phyloP scores from a whole-genome alignment of 1,140 invertebrate species.

The Cephus cinctus region DNA sequence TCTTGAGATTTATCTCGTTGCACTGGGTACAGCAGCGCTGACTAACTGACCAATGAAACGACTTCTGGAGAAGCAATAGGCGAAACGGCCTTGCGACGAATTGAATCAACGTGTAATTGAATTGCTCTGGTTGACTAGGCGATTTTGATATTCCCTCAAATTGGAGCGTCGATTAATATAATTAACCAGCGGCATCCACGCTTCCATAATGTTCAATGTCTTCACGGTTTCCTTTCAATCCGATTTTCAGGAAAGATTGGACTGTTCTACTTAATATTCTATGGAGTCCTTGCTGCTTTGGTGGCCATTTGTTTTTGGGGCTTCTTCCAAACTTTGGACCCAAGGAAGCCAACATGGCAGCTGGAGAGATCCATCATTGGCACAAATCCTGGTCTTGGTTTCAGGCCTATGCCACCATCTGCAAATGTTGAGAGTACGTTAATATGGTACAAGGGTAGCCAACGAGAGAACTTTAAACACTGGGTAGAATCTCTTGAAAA shows the following conservation, averaged over 20 bases:
- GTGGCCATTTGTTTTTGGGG: conserved; percentile 89
- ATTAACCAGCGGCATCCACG: conserved; percentile 15
- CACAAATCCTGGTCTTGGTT: conserved; percentile 89
- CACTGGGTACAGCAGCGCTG: too few species aligned
- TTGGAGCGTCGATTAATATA: conserved; percentile 27
- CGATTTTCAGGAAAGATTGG: conserved; percentile 80
- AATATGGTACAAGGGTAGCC: conserved; percentile 85
- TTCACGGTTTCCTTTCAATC: neutral
- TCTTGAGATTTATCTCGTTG: too few species aligned
- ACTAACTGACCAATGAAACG: too few species aligned
- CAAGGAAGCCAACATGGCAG: conserved; percentile 81
- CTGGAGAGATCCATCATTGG: conserved; percentile 82
- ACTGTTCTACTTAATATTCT: conserved; percentile 90
- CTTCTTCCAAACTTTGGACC: conserved; percentile 88
- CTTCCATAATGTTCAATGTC: conserved; percentile 1
- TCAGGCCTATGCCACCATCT: conserved; percentile 80
- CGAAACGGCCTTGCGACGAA: too few species aligned
- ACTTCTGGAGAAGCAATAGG: too few species aligned
- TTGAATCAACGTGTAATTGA: conserved; percentile 46
- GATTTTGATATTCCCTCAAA: conserved; percentile 44
- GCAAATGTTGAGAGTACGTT: conserved; percentile 88
- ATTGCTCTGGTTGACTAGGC: conserved; percentile 44
- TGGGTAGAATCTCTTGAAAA: conserved; percentile 73
- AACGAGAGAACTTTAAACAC: conserved; percentile 70
- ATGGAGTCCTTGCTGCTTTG: conserved; percentile 79